Evolutionary conservation across 2,888 invertebrate species (phyloP).

Genomic region (Eupithecia vulgata): DNA sequence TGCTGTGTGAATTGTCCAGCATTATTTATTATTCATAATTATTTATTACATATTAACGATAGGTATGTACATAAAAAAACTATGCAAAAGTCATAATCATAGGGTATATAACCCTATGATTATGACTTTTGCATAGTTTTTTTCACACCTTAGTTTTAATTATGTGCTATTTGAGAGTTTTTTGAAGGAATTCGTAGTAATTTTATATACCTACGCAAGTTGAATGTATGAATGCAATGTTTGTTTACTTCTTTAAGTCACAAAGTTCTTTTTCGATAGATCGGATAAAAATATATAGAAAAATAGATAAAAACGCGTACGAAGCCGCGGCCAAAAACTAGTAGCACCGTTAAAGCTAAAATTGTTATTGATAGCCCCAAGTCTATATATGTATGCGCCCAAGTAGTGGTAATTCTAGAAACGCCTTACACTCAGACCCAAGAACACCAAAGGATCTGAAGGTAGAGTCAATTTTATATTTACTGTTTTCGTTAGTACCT

Average conservation of each 20-base stretch:
- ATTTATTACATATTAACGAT: too few relatives aligned
- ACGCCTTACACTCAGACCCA: neutral
- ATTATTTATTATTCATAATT: too few relatives aligned
- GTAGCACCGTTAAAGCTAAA: neutral
- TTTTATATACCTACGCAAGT: neutral
- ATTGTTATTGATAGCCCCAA: neutral
- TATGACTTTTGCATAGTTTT: too few relatives aligned
- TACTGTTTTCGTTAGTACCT: slow-evolving; percentile 25
- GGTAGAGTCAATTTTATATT: slow-evolving; percentile 38
- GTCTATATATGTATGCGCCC: too few relatives aligned
- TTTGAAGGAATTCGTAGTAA: neutral
- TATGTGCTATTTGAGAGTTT: too few relatives aligned
- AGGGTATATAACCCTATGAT: too few relatives aligned
- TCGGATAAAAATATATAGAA: too few relatives aligned
- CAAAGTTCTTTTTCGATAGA: too few relatives aligned
- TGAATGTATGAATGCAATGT: neutral
- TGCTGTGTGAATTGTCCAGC: too few relatives aligned
- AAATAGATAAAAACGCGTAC: neutral
- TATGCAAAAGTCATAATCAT: too few relatives aligned
- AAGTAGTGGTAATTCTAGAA: neutral
- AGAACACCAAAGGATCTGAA: neutral
- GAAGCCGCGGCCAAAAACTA: neutral
- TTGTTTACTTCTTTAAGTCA: too few relatives aligned
- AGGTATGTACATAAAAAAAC: too few relatives aligned
- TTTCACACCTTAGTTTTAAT: neutral